Evolutionary conservation across 2,888 invertebrate genomes (phyloP), one percentile per base, ranked within the genome.

Genomic region (Dione juno): DNA sequence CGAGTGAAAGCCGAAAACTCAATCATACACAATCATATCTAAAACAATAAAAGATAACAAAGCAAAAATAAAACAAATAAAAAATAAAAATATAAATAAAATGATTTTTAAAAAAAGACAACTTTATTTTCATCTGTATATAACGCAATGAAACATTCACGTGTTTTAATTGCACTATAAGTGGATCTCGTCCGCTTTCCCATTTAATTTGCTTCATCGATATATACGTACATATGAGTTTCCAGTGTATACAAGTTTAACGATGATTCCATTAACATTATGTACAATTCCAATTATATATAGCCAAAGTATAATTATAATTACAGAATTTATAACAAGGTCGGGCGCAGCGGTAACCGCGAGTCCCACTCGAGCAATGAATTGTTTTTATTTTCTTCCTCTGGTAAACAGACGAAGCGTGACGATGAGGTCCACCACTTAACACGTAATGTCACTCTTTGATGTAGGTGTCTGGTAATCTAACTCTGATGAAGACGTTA

Each of bases 131-230:
- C 28, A 54, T 9, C 10, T n/a, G 9, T 14, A 37, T 45, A 45
- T 54, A 35, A 54, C 35, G 35, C n/a, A 54, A 54, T 37, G 9
- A 54, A 37, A 35, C 37, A 3, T 37, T n/a, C 54, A 37, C 9
- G n/a, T 37, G n/a, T 37, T 54, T 54, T 54, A 54, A 54, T 54
- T 54, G 10, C 35, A 54, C 35, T 37, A n/a, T 54, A 54, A 35
- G n/a, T 35, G 54, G 35, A 37, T 54, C 21, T 54, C 54, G 35
- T 10, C 3, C 54, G 35, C 10, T 54, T n/a, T 35, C 54, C 54
- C 35, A 35, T 54, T 54, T 35, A 54, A n/a, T 3, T 54, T 53
- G 28, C 14, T 37, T 35, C 28, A 35, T 35, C 9, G 50, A 19
- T 50, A 50, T 50, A 50, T 50, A 5, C 10, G 19, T 28, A n/a